Conservation (phyloP, 2,113 vertebrate genomes). For the Alces alces region DNA sequence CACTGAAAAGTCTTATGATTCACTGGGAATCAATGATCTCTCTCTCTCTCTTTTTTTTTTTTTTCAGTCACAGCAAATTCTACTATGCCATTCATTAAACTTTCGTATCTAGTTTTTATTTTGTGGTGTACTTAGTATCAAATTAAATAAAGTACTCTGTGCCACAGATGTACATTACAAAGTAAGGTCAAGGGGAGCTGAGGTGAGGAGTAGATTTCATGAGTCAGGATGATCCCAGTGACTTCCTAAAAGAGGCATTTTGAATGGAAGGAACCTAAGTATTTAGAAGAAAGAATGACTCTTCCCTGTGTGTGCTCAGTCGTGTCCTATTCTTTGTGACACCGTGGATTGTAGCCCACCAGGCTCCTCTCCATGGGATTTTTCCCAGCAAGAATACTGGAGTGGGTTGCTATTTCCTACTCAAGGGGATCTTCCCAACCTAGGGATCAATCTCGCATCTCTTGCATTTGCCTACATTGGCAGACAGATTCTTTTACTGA, state of each 20-base stretch:
- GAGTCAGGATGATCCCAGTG: not conserved
- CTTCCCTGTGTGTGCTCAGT: not conserved
- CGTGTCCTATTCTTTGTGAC: not conserved
- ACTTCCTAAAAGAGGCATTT: not conserved
- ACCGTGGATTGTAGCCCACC: not conserved
- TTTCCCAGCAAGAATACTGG: not conserved
- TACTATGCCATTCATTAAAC: not conserved
- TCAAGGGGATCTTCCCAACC: not conserved
- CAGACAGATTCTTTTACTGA: not conserved
- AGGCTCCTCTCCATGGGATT: not conserved
- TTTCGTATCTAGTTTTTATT: not conserved
- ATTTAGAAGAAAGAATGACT: not conserved
- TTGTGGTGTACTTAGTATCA: not conserved
- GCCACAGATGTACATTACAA: too few species aligned
- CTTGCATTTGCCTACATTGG: not conserved
- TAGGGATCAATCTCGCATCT: not conserved
- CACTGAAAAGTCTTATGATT: not conserved
- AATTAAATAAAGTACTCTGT: not conserved
- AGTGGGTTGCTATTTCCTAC: not conserved
- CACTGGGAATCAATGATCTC: not conserved
- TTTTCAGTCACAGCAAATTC: not conserved
- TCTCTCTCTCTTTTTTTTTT: not conserved
- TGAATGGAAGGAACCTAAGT: not conserved
- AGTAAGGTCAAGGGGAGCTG: not conserved
- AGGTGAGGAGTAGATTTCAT: not conserved